Evolutionary conservation across 2,797 vertebrate species (phyloP).

Genomic region (Jordanella pulchra): DNA sequence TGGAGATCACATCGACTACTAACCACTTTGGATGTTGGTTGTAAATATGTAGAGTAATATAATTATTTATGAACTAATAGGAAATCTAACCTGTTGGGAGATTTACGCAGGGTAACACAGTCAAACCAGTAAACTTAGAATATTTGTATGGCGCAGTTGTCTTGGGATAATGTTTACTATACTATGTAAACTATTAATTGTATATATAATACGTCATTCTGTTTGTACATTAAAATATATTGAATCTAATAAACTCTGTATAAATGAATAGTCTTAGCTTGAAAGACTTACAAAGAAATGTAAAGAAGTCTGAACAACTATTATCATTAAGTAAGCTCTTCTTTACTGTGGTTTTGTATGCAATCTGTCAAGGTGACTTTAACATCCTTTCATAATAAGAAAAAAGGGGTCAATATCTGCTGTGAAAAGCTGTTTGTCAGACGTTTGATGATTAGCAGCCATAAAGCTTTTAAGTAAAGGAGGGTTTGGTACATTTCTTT

Average conservation of each 20-base stretch:
- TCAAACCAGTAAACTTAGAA: background rate
- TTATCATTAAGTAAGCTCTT: background rate
- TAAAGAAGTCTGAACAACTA: background rate
- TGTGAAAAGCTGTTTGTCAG: background rate
- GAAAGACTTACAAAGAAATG: background rate
- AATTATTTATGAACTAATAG: conserved; percentile 28
- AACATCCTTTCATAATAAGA: background rate
- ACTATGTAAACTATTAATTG: conserved; percentile 1
- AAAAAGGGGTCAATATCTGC: background rate
- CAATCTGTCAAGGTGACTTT: background rate
- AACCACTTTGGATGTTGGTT: conserved; percentile 14
- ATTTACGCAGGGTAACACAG: background rate
- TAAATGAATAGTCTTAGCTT: background rate
- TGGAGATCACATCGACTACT: background rate
- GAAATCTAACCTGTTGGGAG: background rate
- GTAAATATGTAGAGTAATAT: conserved; percentile 1
- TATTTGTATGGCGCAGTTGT: background rate
- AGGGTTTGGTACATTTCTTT: background rate
- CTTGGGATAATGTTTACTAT: conserved; percentile 5
- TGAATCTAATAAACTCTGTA: background rate
- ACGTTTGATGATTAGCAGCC: background rate
- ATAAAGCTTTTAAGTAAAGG: background rate
- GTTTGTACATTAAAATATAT: conserved; percentile 18
- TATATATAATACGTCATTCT: background rate
- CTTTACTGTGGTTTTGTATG: background rate